A percentile compares a stretch with the other conserved stretches of the same genome.
phyloP scores from a whole-genome alignment of 2,797 vertebrate species.

The Chiroxiphia lanceolata region DNA sequence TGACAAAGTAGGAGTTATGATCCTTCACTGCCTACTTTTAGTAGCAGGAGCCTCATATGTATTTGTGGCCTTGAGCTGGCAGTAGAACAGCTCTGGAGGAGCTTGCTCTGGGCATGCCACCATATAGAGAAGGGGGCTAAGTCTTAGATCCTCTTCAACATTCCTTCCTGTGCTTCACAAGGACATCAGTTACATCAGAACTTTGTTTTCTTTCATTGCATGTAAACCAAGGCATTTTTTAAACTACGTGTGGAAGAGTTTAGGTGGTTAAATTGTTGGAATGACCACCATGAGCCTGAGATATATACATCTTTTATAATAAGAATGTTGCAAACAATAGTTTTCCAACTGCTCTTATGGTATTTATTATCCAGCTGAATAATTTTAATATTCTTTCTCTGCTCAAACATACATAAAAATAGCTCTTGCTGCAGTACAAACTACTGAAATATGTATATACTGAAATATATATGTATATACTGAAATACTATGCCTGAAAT shows the following conservation, averaged over 20 bases:
- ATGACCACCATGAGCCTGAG: not conserved
- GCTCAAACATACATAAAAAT: not conserved
- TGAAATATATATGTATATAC: too few relatives aligned
- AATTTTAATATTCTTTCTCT: not conserved
- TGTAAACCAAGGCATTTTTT: not conserved
- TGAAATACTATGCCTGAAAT: not conserved
- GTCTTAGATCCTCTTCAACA: rapidly evolving
- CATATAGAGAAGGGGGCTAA: not conserved
- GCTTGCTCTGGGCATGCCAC: not conserved
- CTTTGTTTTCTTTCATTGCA: not conserved
- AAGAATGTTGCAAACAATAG: not conserved
- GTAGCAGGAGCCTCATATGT: not conserved
- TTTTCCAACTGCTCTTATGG: not conserved
- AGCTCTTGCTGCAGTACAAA: not conserved
- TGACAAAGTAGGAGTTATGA: not conserved
- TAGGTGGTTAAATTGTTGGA: not conserved
- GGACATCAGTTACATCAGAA: not conserved
- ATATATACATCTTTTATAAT: not conserved
- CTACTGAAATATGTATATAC: too few relatives aligned
- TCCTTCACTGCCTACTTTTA: not conserved
- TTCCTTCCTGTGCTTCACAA: not conserved
- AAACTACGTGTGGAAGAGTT: not conserved
- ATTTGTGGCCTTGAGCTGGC: not conserved
- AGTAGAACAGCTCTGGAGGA: not conserved
- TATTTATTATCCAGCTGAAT: not conserved